Evolutionary conservation across 1,140 invertebrate genomes (phyloP).

Genomic region (Cotesia chilonis): DNA sequence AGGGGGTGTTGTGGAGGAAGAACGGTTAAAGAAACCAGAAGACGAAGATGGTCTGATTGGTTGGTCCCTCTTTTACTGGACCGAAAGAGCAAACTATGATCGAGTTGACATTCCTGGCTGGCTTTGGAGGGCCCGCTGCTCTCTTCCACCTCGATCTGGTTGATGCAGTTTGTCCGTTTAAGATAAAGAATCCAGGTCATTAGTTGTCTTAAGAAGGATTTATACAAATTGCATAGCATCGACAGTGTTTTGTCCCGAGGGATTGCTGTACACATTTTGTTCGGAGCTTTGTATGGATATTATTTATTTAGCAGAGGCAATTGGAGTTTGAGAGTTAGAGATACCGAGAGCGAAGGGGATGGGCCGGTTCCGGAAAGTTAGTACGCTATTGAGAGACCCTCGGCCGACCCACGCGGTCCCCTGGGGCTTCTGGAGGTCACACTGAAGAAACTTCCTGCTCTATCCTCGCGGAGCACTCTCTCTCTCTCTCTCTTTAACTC

Average conservation of each 20-base stretch:
- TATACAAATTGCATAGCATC: slow-evolving; percentile 40
- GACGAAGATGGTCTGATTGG: slow-evolving; percentile 45
- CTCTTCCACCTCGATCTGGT: slow-evolving; percentile 39
- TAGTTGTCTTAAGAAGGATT: slow-evolving; percentile 62
- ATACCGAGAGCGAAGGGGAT: slow-evolving; percentile 38
- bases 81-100: slow-evolving; percentile 61
- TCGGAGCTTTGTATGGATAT: background rate
- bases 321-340: background rate
- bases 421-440: slow-evolving; percentile 50
- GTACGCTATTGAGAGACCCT: slow-evolving; percentile 33
- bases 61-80: slow-evolving; percentile 51
- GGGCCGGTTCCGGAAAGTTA: slow-evolving; percentile 27
- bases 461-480: slow-evolving; percentile 35
- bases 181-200: slow-evolving; percentile 58
- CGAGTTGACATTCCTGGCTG: slow-evolving; percentile 59
- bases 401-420: slow-evolving; percentile 49
- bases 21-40: slow-evolving; percentile 27
- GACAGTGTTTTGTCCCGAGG: slow-evolving; percentile 41
- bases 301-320: background rate
- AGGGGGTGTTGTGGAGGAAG: slow-evolving; percentile 36
- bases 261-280: background rate
- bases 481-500: background rate
- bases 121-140: slow-evolving; percentile 48
- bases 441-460: slow-evolving; percentile 51
- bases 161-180: slow-evolving; percentile 16